These are phyloP conservation scores for Hestina assimilis DNA, from an alignment of 1,140 invertebrate species.

Conservation along the genomic window DNA sequence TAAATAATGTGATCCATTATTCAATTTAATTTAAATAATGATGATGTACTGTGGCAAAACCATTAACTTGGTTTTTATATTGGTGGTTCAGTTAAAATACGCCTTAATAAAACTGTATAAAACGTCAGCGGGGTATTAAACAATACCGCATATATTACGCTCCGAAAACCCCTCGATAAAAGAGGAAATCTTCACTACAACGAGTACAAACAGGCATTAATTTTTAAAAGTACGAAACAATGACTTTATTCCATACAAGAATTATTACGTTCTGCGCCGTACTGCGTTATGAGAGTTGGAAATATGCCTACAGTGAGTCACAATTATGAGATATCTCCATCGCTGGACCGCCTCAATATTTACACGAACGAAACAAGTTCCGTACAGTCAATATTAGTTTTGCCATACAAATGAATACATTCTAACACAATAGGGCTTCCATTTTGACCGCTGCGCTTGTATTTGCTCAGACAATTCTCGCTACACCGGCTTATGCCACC, in stretches of 20 bases:
- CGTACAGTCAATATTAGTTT: slow-evolving; percentile 65
- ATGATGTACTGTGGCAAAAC: no score
- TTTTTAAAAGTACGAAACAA: not conserved
- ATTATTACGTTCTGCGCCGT: not conserved
- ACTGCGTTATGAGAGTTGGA: not conserved
- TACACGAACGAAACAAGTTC: slow-evolving; percentile 64
- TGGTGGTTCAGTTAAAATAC: no score
- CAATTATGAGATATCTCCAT: slow-evolving; percentile 43
- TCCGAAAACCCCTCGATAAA: not conserved
- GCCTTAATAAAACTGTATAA: not conserved
- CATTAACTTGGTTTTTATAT: no score
- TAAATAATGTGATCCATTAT: no score
- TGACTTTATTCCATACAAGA: not conserved
- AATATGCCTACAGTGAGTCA: slow-evolving; percentile 17
- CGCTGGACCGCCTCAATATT: slow-evolving; percentile 42
- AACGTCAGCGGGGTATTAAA: not conserved
- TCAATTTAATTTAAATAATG: no score
- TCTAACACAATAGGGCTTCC: slow-evolving; percentile 71
- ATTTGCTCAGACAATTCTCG: slow-evolving; percentile 70
- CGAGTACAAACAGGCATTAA: not conserved
- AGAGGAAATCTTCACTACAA: not conserved
- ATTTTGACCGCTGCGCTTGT: slow-evolving; percentile 64
- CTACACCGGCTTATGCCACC: slow-evolving; percentile 55
- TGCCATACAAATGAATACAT: slow-evolving; percentile 76
- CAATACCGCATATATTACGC: not conserved